Base-by-base conservation (phyloP, 2,113 vertebrate species). In the Salvelinus fontinalis region DNA sequence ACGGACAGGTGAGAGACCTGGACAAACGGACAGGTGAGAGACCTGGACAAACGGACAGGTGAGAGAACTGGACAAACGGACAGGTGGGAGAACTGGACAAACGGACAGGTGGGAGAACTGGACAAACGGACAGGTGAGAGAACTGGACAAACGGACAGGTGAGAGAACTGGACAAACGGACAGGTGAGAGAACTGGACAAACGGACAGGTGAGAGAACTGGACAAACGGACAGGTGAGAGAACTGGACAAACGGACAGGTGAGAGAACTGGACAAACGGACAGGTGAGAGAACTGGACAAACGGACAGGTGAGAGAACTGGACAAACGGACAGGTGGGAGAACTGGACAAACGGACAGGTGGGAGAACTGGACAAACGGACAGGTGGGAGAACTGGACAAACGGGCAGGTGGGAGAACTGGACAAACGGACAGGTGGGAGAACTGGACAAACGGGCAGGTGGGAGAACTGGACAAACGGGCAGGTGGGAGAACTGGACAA, bases 111-210 rank as follows among this genome's bases (percentile, higher is more conserved):
- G 73, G 93, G 95, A 80, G 96, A 98, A 84, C 88, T 97, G 92
- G 96, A 99, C 86, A 96, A 31, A 31, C 29, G 29, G 29, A 31
- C 29, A 31, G 29, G 29, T 98, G 73, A 93, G 95, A 81, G 96
- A 98, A 84, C 88, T 97, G 92, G 96, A 99, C 86, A 96, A 31
- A 31, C 29, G 29, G 29, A 31, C 29, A 31, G 29, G 29, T 98
- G 73, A 93, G 95, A 81, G 96, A 98, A 84, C 88, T 97, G 92
- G 96, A 99, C 86, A 96, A 31, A 31, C 29, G 29, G 29, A 31
- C 29, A 31, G 29, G 29, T 98, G 73, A 93, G 95, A 81, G 96
- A 98, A 84, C 88, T 97, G 92, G 96, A 99, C 86, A 96, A 31
- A 31, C 29, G 29, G 29, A 31, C 29, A 31, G 29, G 29, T 98